phyloP scores from a whole-genome alignment of 2,113 vertebrate genomes.

The Gymnogyps californianus region DNA sequence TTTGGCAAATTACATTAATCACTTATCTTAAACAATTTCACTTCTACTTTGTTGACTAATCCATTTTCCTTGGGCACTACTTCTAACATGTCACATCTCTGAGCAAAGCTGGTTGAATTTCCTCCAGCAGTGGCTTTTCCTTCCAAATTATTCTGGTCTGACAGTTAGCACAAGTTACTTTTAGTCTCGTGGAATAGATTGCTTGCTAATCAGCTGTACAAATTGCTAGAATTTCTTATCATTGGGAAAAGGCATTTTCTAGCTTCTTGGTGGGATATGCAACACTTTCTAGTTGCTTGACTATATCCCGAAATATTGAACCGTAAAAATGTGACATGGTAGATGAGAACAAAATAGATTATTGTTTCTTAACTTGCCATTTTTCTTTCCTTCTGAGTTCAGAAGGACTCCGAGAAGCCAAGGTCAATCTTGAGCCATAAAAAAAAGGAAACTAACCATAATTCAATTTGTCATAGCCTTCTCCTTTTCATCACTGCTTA shows the following conservation, averaged over 20 bases:
- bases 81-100: not conserved
- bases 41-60: not conserved
- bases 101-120: not conserved
- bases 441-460: not conserved
- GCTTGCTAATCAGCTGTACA: not conserved
- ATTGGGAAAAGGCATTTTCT: not conserved
- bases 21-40: not conserved
- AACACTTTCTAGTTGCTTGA: not conserved
- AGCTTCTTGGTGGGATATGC: not conserved
- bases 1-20: not conserved
- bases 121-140: conserved; percentile 11
- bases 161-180: not conserved
- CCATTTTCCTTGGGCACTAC: not conserved
- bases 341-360: not conserved
- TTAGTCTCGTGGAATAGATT: not conserved
- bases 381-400: conserved; percentile 32
- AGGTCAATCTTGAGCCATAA: not conserved
- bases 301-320: not conserved
- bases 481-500: not conserved
- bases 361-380: not conserved
- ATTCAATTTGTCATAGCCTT: not conserved
- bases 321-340: not conserved
- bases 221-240: not conserved
- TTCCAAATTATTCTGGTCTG: not conserved
- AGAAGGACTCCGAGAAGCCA: not conserved